Evolutionary conservation across 2,113 vertebrate species (phyloP), one percentile per base, ranked within the genome.

Genomic region (Entelurus aequoreus): DNA sequence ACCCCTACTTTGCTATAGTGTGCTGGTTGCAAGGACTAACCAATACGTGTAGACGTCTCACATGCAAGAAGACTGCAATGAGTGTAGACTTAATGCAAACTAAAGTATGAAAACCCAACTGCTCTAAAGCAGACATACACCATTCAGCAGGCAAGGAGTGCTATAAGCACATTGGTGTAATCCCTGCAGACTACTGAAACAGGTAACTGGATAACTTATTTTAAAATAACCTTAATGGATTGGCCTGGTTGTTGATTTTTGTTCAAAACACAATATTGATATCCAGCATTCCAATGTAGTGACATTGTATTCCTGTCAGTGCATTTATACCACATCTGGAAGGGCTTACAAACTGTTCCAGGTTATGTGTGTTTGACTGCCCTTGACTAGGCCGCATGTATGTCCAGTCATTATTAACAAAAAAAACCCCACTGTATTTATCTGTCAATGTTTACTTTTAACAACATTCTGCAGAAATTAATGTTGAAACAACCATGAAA

Each of bases 201-300:
- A 75, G 84, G 87, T 90, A 91, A 90, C 90, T 89, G 87, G 90
- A 91, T 92, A 89, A 91, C 84, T 91, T 87, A 87, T 89, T 90
- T 89, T 90, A 90, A 90, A 90, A 90, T 89, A 88, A 90, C 84
- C 87, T 87, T 88, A 89, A 89, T 90, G 88, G 88, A 91, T 90
- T 90, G 90, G 87, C 84, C 83, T 72, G 84, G 72, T 70, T 65
- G 79, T 79, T 84, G 77, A 79, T 85, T 89, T 86, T 75, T 81
- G 81, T 86, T 79, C 78, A 87, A 86, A 85, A 80, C 68, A 48
- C 73, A 84, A 83, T 81, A 83, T 84, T 78, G 66, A 86, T 80
- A 60, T 71, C 75, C 69, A 76, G 61, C 63, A 70, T 83, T 80
- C 69, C 75, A 69, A 78, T 10, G 40, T 54, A 71, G 44, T 47